Evolutionary conservation across 2,888 invertebrate genomes (phyloP), one percentile per base, ranked within the genome.

Genomic region (Drosophila niveifrons): DNA sequence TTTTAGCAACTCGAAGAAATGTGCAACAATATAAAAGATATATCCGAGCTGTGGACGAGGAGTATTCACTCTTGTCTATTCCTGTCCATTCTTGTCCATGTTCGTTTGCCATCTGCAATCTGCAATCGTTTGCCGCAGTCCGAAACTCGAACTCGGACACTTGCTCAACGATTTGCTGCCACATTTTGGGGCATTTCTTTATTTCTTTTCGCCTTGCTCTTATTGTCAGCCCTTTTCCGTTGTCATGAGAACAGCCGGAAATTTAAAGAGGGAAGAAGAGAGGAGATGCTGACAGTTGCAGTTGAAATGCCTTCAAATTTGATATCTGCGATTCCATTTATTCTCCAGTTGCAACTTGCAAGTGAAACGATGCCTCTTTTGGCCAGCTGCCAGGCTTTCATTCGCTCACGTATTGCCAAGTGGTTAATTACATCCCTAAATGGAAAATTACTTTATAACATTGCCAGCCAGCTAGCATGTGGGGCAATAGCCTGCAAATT

Each of bases 401-500:
- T 59, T 82, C 51, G 31, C 61, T 71, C 86, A 85, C 86, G 82
- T 88, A 61, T 50, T 31, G 11, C 23, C 34, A 55, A 46, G 44
- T 62, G 56, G 82, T 82, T 89, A 89, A 83, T 89, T 89, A 70
- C 72, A 66, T 69, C 86, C 67, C 79, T 82, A 88, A 88, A 85
- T 88, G 76, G 57, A 65, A 48, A 85, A 82, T 80, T 63, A 62
- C 58, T 41, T 41, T 41, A 41, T 41, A 41, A 23, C 18, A 39
- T 44, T 23, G 23, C 23, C 23, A 23, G 6, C 23, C 23, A 51
- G 61, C 18, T 64, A 56, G 23, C 75, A 81, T 67, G 57, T 78
- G 78, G 52, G 66, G 34, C 55, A 72, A 72, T 48, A 56, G 66
- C 71, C 65, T 53, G 29, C 17, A 41, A 61, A 44, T 61, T 63